A percentile compares a stretch with the other conserved stretches of the same genome.
phyloP scores from a whole-genome alignment of 2,113 vertebrate genomes.

The Zosterops pallidus region DNA sequence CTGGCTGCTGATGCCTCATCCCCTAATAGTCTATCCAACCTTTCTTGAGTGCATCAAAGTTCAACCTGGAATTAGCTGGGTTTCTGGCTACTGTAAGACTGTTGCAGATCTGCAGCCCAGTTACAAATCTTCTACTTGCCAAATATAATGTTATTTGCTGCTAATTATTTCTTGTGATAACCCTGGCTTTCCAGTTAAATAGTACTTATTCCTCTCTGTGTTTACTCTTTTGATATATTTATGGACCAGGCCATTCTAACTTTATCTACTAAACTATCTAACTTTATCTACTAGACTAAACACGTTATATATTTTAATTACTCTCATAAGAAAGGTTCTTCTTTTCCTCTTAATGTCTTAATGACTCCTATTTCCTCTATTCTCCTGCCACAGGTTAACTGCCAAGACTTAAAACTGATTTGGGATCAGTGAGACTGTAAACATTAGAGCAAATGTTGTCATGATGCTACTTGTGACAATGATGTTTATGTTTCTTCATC shows the following conservation, averaged over 20 bases:
- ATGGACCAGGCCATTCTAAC: neutral
- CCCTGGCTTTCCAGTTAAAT: neutral
- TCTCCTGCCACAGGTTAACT: neutral
- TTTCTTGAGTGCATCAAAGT: neutral
- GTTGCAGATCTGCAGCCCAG: neutral
- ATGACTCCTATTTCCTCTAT: neutral
- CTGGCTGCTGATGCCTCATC: neutral
- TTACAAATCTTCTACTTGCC: neutral
- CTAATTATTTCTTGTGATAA: slow-evolving; percentile 4
- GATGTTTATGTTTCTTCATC: neutral
- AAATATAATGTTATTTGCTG: neutral
- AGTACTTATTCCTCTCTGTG: neutral
- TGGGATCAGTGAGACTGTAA: neutral
- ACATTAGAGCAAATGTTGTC: neutral
- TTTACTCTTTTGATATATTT: slow-evolving; percentile 6
- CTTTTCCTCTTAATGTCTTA: neutral
- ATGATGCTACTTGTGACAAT: neutral
- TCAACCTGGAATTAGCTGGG: neutral
- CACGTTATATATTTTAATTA: neutral
- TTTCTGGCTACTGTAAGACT: slow-evolving; percentile 23
- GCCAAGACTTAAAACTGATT: neutral
- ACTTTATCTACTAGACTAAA: slow-evolving; percentile 30
- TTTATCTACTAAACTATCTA: slow-evolving; percentile 19
- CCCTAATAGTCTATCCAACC: neutral
- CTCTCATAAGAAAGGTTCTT: neutral